These are phyloP conservation scores for Alca torda DNA, from an alignment of 2,797 vertebrate species.

Conservation along the genomic window DNA sequence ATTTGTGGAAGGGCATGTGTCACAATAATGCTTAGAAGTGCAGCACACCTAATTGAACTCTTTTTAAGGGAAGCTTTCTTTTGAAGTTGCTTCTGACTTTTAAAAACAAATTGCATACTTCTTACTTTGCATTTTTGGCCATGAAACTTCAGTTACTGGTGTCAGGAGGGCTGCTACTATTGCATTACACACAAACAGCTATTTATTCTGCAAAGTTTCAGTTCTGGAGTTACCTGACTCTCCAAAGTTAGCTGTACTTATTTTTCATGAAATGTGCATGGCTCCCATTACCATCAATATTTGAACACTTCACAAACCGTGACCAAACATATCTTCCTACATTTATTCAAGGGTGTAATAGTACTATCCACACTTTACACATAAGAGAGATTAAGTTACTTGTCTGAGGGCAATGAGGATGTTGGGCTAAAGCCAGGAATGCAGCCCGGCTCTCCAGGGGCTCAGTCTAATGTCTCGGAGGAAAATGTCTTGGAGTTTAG, in stretches of 20 bases:
- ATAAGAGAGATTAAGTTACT: background rate
- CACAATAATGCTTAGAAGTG: background rate
- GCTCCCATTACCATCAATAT: background rate
- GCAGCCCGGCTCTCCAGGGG: background rate
- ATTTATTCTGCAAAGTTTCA: background rate
- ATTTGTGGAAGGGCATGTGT: background rate
- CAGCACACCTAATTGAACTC: background rate
- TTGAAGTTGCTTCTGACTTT: background rate
- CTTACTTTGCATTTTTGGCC: background rate
- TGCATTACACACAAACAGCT: background rate
- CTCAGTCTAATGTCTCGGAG: background rate
- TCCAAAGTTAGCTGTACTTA: background rate
- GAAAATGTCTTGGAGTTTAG: background rate
- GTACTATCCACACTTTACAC: background rate
- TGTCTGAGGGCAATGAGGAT: background rate
- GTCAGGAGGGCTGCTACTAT: background rate
- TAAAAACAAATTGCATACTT: background rate
- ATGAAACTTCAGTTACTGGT: background rate
- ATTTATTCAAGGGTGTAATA: background rate
- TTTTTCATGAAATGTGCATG: background rate
- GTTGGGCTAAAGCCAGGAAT: background rate
- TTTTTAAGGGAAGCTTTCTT: background rate
- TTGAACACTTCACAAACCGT: conserved; percentile 17
- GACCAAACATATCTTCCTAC: background rate
- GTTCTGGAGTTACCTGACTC: background rate